Conservation (phyloP, 2,113 vertebrate genomes). For the Candoia aspera region DNA sequence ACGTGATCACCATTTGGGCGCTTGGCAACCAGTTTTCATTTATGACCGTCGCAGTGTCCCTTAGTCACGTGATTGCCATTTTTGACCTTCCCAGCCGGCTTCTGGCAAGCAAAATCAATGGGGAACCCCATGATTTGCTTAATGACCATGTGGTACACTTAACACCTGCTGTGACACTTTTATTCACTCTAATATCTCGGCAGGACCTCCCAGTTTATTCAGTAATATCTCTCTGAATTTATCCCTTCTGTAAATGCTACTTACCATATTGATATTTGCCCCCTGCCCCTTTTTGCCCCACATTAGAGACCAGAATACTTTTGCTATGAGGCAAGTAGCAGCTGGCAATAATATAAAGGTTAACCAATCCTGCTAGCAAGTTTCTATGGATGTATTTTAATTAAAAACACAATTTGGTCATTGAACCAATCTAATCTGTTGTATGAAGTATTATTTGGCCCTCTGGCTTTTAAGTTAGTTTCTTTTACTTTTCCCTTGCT, state of each 20-base stretch:
- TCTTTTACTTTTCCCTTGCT: not conserved
- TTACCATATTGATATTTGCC: not conserved
- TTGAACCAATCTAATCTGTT: not conserved
- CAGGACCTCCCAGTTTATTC: too few species aligned
- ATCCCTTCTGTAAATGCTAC: not conserved
- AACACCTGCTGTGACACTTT: too few species aligned
- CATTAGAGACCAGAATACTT: not conserved
- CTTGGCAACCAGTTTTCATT: too few species aligned
- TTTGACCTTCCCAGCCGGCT: too few species aligned
- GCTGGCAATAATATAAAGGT: not conserved
- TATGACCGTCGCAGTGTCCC: too few species aligned
- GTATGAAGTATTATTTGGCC: not conserved
- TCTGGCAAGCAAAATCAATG: too few species aligned
- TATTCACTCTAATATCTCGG: too few species aligned
- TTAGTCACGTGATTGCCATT: too few species aligned
- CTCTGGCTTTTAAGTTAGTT: not conserved
- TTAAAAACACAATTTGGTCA: not conserved
- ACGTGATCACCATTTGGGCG: too few species aligned
- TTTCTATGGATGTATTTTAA: not conserved
- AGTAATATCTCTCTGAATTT: too few species aligned
- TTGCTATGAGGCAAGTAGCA: not conserved
- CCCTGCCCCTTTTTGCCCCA: not conserved
- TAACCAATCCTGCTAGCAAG: not conserved
- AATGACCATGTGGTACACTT: too few species aligned
- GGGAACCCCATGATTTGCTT: too few species aligned